Base-by-base conservation (phyloP, 2,113 vertebrate species). In the Entelurus aequoreus region DNA sequence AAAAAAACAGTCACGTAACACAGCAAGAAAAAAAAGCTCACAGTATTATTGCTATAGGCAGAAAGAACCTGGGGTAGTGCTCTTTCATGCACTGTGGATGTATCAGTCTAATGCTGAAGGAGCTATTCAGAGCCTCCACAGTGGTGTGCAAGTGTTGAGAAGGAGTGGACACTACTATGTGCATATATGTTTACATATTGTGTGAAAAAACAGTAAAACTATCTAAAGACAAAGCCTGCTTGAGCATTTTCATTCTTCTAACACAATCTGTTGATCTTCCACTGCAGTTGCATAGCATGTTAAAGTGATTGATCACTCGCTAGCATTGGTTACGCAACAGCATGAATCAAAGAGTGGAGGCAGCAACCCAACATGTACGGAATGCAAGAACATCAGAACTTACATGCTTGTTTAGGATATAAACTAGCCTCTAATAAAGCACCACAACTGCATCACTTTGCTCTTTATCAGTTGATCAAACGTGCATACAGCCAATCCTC, bases 281-380 rank as follows among this genome's bases (percentile, higher is more conserved):
- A 60, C n/a, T 28, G 10, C 28, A 58, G n/a, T 1, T 62, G 62
- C 47, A 11, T 65, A 59, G 74, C 35, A 35, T 37, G 52, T 55
- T 71, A 15, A 55, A 64, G 68, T 56, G 65, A 75, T 60, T 78
- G 77, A 75, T 76, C 65, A 57, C 42, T 46, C 64, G 50, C 35
- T 49, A 36, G 54, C 38, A n/a, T 21, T 46, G 6, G 40, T 82
- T 80, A 80, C 66, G 35, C 69, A 85, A 83, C 62, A 62, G 53
- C 49, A 69, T 70, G 66, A 77, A 72, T 73, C 61, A 75, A 71
- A 65, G 54, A 65, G 12, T 42, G 50, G 38, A 68, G 55, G 62
- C 50, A 74, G 56, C 51, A 76, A 65, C 48, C 2, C 28, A 28
- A 63, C 37, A 66, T 46, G 42, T 46, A 46, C 42, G 42, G 6